phyloP scores from a whole-genome alignment of 1,140 invertebrate genomes.

The Drosophila pectinifera region DNA sequence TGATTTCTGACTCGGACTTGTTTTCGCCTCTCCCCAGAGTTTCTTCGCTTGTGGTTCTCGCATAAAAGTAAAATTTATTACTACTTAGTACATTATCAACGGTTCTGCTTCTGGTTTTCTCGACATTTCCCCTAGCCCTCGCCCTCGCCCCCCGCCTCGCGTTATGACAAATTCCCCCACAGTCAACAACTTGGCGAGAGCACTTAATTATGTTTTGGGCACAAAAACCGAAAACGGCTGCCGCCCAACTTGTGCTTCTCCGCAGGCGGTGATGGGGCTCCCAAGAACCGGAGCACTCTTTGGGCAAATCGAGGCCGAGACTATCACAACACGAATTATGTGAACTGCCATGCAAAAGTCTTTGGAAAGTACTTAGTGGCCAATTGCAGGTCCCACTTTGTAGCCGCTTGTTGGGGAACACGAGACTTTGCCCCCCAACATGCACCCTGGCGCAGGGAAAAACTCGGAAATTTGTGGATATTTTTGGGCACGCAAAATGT shows the following conservation, averaged over 20 bases:
- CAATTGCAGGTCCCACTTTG: conserved; percentile 69
- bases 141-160: not conserved
- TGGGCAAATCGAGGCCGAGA: conserved; percentile 61
- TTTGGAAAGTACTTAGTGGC: conserved; percentile 78
- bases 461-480: conserved; percentile 24
- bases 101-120: conserved; percentile 26
- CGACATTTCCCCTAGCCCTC: not conserved
- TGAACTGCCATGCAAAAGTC: conserved; percentile 74
- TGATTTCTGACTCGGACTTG: conserved; percentile 64
- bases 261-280: not conserved
- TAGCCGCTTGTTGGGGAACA: conserved; percentile 29
- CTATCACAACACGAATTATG: conserved; percentile 78
- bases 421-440: conserved; percentile 18
- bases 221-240: conserved; percentile 55
- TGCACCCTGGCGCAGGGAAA: conserved; percentile 4
- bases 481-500: conserved; percentile 12
- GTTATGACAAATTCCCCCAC: conserved; percentile 69
- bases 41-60: conserved; percentile 64
- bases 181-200: conserved; percentile 73
- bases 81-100: conserved; percentile 75
- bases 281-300: conserved; percentile 32
- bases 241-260: conserved; percentile 24
- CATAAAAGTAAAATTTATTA: conserved; percentile 82
- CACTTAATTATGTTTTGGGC: conserved; percentile 82
- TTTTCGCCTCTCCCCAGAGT: conserved; percentile 47